Percentiles rank a stretch among this genome's conserved stretches.
Conservation (phyloP, 1,140 invertebrate genomes). For the Bombyx mandarina region DNA sequence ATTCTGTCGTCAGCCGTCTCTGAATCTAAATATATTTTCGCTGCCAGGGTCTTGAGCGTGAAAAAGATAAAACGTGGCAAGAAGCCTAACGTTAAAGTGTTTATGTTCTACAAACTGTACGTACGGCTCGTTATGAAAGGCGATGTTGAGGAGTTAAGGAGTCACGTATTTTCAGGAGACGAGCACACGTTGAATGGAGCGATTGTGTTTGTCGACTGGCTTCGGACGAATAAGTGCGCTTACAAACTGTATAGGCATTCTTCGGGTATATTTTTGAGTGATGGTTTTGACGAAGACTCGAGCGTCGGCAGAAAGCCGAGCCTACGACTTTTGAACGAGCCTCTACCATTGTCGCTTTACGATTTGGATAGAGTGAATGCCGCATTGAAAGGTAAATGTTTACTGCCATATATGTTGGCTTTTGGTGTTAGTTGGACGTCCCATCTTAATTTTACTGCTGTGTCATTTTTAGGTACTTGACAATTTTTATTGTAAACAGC, state of each 20-base stretch:
- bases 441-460: too few species aligned
- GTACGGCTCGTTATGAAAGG: slow-evolving; percentile 58
- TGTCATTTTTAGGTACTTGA: too few species aligned
- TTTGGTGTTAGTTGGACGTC: slow-evolving; percentile 9
- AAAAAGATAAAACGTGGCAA: slow-evolving; percentile 58
- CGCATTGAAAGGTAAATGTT: slow-evolving; percentile 67
- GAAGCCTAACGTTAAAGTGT: slow-evolving; percentile 44
- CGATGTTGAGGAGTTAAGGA: slow-evolving; percentile 46
- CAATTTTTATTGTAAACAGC: too few species aligned
- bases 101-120: slow-evolving; percentile 59
- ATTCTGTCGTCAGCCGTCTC: slow-evolving; percentile 62
- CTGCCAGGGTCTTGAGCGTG: slow-evolving; percentile 57
- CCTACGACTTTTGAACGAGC: slow-evolving; percentile 57
- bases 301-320: slow-evolving; percentile 39
- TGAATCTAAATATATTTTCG: slow-evolving; percentile 66
- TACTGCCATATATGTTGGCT: slow-evolving; percentile 42
- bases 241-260: slow-evolving; percentile 63
- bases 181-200: slow-evolving; percentile 53
- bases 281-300: slow-evolving; percentile 46
- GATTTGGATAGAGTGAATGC: slow-evolving; percentile 66
- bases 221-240: slow-evolving; percentile 55
- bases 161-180: slow-evolving; percentile 49
- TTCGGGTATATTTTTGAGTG: slow-evolving; percentile 63
- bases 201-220: slow-evolving; percentile 60
- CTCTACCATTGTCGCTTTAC: slow-evolving; percentile 59